Evolutionary conservation across 2,888 invertebrate genomes (phyloP).

Genomic region (Lithophane socia): DNA sequence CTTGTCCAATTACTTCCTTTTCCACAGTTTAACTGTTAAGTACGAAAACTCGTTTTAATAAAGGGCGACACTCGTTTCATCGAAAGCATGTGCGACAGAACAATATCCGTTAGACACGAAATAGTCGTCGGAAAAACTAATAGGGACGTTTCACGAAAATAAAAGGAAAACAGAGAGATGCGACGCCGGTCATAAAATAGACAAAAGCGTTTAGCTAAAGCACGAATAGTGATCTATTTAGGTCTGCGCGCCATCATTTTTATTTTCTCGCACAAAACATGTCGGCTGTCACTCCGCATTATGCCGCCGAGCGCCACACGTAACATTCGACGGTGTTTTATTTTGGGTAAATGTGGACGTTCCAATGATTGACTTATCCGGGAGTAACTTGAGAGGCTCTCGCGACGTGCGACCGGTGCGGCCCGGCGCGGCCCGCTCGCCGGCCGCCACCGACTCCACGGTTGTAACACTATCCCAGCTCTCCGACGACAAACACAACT

Average conservation of each 20-base stretch:
- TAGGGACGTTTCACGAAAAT: constrained; percentile 80
- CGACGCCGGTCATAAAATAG: constrained; percentile 87
- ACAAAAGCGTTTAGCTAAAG: constrained; percentile 88
- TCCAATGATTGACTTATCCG: constrained; percentile 91
- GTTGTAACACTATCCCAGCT: constrained; percentile 81
- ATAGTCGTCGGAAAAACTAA: constrained; percentile 84
- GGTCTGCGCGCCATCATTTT: constrained; percentile 89
- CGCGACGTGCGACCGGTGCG: constrained; percentile 69
- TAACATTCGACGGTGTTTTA: constrained; percentile 88
- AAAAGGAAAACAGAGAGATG: constrained; percentile 81
- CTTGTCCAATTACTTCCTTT: constrained; percentile 87
- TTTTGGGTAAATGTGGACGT: constrained; percentile 88
- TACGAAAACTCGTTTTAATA: constrained; percentile 79
- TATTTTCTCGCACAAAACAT: constrained; percentile 90
- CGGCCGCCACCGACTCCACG: constrained; percentile 58
- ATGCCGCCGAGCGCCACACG: constrained; percentile 86
- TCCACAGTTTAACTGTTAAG: constrained; percentile 77
- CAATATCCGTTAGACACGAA: constrained; percentile 83
- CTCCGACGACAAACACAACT: constrained; percentile 76
- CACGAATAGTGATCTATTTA: constrained; percentile 88
- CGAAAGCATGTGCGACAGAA: constrained; percentile 78
- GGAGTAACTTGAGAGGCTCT: constrained; percentile 89
- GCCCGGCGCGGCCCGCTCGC: constrained; percentile 53
- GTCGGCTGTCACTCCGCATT: constrained; percentile 90
- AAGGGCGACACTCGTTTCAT: constrained; percentile 71